phyloP scores from a whole-genome alignment of 2,797 vertebrate genomes.

The Acomys russatus region DNA sequence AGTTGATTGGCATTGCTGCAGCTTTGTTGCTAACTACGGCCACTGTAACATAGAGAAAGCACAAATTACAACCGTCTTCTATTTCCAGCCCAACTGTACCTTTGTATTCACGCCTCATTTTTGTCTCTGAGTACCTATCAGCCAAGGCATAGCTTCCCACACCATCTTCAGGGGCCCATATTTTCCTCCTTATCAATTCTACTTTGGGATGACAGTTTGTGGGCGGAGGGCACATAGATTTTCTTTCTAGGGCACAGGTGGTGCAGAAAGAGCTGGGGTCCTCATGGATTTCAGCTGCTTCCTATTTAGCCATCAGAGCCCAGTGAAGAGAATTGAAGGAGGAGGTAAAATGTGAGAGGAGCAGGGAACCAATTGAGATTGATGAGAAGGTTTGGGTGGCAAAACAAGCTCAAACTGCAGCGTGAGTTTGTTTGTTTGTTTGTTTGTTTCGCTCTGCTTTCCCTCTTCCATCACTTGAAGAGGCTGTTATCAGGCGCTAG shows the following conservation, averaged over 20 bases:
- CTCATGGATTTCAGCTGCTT: slow-evolving; percentile 50
- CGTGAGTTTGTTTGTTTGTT: slow-evolving; percentile 68
- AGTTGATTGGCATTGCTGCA: slow-evolving; percentile 34
- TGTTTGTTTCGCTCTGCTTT: slow-evolving; percentile 71
- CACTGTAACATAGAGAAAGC: slow-evolving; percentile 35
- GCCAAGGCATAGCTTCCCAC: background rate
- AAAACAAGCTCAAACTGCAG: slow-evolving; percentile 56
- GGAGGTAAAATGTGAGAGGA: slow-evolving; percentile 3
- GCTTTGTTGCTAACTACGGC: slow-evolving; percentile 54
- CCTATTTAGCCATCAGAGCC: background rate
- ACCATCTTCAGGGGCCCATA: background rate
- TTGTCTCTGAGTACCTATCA: slow-evolving; percentile 36
- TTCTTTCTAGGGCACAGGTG: background rate
- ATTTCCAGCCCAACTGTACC: slow-evolving; percentile 6
- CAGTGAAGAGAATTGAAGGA: slow-evolving; percentile 51
- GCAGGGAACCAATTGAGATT: slow-evolving; percentile 11
- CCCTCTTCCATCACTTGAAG: slow-evolving; percentile 70
- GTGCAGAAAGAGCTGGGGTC: slow-evolving; percentile 32
- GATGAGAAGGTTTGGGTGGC: slow-evolving; percentile 52
- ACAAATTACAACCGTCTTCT: background rate
- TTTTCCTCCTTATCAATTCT: slow-evolving; percentile 19
- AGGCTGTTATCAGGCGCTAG: slow-evolving; percentile 56
- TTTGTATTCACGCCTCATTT: slow-evolving; percentile 46
- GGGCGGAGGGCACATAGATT: background rate
- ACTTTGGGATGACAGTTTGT: slow-evolving; percentile 48